Evolutionary conservation across 2,797 vertebrate genomes (phyloP).

Genomic region (Xiphophorus birchmanni): DNA sequence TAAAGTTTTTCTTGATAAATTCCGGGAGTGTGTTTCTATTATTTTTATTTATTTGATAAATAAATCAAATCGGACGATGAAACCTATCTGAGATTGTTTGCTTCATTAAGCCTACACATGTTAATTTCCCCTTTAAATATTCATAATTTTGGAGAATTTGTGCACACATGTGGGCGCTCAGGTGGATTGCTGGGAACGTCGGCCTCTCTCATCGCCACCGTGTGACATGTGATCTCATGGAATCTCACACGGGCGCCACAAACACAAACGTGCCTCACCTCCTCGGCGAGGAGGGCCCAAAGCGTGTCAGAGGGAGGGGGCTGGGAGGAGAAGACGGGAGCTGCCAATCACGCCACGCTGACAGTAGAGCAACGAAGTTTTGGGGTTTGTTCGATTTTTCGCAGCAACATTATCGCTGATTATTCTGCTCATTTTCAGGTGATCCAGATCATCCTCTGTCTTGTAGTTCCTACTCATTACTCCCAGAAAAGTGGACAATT

Average conservation of each 20-base stretch:
- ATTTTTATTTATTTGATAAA: not conserved
- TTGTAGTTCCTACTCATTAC: slow-evolving; percentile 31
- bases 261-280: slow-evolving; percentile 77
- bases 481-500: slow-evolving; percentile 25
- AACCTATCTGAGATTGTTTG: not conserved
- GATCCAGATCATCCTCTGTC: slow-evolving; percentile 53
- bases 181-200: slow-evolving; percentile 60
- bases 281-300: slow-evolving; percentile 48
- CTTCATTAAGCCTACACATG: not conserved
- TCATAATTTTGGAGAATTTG: not conserved
- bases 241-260: slow-evolving; percentile 79
- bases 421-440: slow-evolving; percentile 20
- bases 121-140: not conserved
- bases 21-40: not conserved
- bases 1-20: not conserved
- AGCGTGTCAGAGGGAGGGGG: slow-evolving; percentile 37
- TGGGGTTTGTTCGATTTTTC: slow-evolving; percentile 63
- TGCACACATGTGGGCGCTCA: slow-evolving; percentile 23
- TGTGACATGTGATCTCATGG: slow-evolving; percentile 81
- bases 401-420: slow-evolving; percentile 23
- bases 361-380: slow-evolving; percentile 52
- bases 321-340: slow-evolving; percentile 26
- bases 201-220: slow-evolving; percentile 66
- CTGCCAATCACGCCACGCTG: slow-evolving; percentile 68
- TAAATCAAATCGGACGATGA: not conserved